These are phyloP conservation scores for Brachypodius melanocephalos DNA, from an alignment of 2,113 vertebrate genomes.

Conservation along the genomic window DNA sequence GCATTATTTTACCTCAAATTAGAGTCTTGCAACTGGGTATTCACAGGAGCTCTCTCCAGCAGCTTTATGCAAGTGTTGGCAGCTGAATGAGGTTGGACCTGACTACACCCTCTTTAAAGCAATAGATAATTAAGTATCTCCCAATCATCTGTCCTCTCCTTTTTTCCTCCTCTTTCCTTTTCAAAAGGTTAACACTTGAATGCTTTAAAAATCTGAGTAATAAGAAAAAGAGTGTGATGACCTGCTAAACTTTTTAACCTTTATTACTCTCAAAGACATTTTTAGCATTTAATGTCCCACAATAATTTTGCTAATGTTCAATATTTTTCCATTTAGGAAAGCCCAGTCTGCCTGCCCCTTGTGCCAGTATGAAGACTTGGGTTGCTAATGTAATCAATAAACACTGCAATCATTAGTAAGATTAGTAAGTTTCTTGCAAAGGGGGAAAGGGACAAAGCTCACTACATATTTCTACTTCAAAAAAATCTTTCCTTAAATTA, in stretches of 20 bases:
- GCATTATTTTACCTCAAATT: slow-evolving; percentile 88
- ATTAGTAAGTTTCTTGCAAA: not conserved
- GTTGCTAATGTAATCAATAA: not conserved
- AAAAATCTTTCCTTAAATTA: not conserved
- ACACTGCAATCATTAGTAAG: not conserved
- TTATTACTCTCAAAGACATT: slow-evolving; percentile 22
- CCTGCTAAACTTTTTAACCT: slow-evolving; percentile 64
- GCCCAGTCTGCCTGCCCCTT: not conserved
- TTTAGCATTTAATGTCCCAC: slow-evolving; percentile 48
- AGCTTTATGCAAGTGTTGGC: slow-evolving; percentile 64
- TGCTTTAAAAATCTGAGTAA: slow-evolving; percentile 75
- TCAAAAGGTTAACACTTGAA: slow-evolving; percentile 86
- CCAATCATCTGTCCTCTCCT: slow-evolving; percentile 76
- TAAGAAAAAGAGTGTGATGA: slow-evolving; percentile 57
- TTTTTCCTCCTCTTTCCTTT: slow-evolving; percentile 52
- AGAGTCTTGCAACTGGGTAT: slow-evolving; percentile 72
- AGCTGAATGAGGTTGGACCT: slow-evolving; percentile 63
- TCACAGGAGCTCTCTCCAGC: slow-evolving; percentile 65
- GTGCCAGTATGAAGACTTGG: not conserved
- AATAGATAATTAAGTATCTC: slow-evolving; percentile 83
- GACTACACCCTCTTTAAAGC: slow-evolving; percentile 77
- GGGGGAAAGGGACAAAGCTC: not conserved
- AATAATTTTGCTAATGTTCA: slow-evolving; percentile 1
- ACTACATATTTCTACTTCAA: not conserved
- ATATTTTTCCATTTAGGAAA: not conserved